Percentiles rank a stretch among this genome's conserved stretches.
These are phyloP conservation scores for Apis florea DNA, from an alignment of 1,140 invertebrate genomes.

Conservation along the genomic window DNA sequence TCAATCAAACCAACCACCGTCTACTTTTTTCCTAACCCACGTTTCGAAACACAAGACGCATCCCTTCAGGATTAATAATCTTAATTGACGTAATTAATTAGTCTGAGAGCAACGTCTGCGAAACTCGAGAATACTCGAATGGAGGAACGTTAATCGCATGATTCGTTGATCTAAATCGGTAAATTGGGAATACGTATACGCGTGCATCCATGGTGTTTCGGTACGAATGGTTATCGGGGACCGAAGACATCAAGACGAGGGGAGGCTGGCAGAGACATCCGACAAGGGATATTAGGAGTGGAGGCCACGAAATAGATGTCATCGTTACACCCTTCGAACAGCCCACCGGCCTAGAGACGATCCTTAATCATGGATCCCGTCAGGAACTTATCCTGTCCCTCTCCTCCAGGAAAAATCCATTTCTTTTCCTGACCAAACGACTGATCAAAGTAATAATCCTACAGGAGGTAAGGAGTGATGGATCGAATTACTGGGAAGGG, in stretches of 20 bases:
- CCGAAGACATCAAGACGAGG: slow-evolving; percentile 27
- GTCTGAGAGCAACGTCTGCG: neutral
- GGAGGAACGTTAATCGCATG: neutral
- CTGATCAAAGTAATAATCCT: slow-evolving; percentile 12
- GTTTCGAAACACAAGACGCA: neutral
- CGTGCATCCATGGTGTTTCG: slow-evolving; percentile 4
- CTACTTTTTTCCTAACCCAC: neutral
- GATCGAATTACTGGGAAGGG: neutral
- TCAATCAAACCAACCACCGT: too few relatives aligned
- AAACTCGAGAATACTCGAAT: slow-evolving; percentile 16
- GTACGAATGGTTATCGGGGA: slow-evolving; percentile 32
- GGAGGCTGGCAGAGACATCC: slow-evolving; percentile 30
- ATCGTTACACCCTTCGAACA: slow-evolving; percentile 30
- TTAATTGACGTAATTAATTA: slow-evolving; percentile 29
- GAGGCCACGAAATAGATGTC: slow-evolving; percentile 37
- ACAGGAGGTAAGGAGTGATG: neutral
- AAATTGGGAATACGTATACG: slow-evolving; percentile 10
- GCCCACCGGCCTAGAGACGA: slow-evolving; percentile 11
- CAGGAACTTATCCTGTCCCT: slow-evolving; percentile 26
- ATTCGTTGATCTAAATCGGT: slow-evolving; percentile 17
- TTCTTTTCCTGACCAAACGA: slow-evolving; percentile 7
- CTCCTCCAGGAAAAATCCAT: slow-evolving; percentile 9
- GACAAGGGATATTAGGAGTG: slow-evolving; percentile 31
- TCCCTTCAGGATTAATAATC: neutral
- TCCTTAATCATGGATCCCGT: slow-evolving; percentile 42